These are phyloP conservation scores for Incurvaria masculella DNA, from an alignment of 2,888 invertebrate genomes.

Conservation along the genomic window DNA sequence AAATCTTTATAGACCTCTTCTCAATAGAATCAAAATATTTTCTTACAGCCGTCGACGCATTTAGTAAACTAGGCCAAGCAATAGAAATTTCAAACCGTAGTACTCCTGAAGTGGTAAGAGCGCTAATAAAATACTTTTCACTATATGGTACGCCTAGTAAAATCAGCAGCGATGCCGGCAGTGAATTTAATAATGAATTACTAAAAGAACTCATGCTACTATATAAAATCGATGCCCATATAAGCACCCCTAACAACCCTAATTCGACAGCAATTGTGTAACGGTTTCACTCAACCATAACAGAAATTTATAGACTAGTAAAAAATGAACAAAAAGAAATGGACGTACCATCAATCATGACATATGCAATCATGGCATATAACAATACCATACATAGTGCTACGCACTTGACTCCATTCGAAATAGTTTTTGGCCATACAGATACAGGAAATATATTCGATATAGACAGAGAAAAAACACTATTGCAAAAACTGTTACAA, in stretches of 20 bases:
- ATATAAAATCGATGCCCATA: slow-evolving; percentile 1
- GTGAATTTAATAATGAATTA: slow-evolving; percentile 5
- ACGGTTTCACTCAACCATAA: background rate
- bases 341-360: slow-evolving; percentile 7
- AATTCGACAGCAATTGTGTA: background rate
- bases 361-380: slow-evolving; percentile 3
- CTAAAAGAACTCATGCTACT: background rate
- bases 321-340: slow-evolving; percentile 5
- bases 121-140: slow-evolving; percentile 3
- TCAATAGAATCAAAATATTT: background rate
- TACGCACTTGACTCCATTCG: background rate
- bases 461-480: too few species aligned
- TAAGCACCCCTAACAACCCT: background rate
- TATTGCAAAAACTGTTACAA: too few species aligned
- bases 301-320: background rate
- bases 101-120: background rate
- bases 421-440: background rate
- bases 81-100: background rate
- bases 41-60: background rate
- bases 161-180: slow-evolving; percentile 5
- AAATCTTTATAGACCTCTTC: background rate
- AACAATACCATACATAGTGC: background rate
- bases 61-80: background rate
- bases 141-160: background rate
- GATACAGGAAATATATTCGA: background rate